A percentile compares a stretch with the other conserved stretches of the same genome.
These are phyloP conservation scores for Whitmania pigra DNA, from an alignment of 1,140 invertebrate genomes.

Conservation along the genomic window DNA sequence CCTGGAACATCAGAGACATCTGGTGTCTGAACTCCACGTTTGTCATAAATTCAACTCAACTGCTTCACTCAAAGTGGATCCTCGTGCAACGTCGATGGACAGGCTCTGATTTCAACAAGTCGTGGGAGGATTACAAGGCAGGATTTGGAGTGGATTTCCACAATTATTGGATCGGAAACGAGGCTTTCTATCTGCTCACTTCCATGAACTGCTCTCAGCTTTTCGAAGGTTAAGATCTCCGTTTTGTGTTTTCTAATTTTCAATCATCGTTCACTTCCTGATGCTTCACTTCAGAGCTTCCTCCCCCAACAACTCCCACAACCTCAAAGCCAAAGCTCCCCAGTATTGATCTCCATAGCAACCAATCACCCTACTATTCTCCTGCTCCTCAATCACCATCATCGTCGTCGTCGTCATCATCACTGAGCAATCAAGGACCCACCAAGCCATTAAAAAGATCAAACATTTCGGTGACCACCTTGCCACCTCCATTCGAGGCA, in stretches of 20 bases:
- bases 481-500: neutral
- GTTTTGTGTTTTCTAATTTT: too few relatives aligned
- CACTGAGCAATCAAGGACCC: neutral
- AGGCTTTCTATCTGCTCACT: neutral
- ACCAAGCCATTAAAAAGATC: neutral
- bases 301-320: too few relatives aligned
- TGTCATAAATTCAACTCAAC: neutral
- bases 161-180: slow-evolving; percentile 4
- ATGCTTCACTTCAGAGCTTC: too few relatives aligned
- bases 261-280: too few relatives aligned
- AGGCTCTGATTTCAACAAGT: neutral
- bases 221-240: neutral
- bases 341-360: too few relatives aligned
- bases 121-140: neutral
- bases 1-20: too few relatives aligned
- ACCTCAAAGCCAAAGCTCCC: too few relatives aligned
- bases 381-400: neutral
- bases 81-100: neutral
- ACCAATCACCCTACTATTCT: too few relatives aligned
- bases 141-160: neutral
- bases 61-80: neutral
- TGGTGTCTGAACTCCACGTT: neutral
- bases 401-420: neutral
- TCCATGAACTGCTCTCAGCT: neutral
- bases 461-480: neutral